These are phyloP conservation scores for Myotis pilosus DNA, from an alignment of 2,797 vertebrate species.

Conservation along the genomic window DNA sequence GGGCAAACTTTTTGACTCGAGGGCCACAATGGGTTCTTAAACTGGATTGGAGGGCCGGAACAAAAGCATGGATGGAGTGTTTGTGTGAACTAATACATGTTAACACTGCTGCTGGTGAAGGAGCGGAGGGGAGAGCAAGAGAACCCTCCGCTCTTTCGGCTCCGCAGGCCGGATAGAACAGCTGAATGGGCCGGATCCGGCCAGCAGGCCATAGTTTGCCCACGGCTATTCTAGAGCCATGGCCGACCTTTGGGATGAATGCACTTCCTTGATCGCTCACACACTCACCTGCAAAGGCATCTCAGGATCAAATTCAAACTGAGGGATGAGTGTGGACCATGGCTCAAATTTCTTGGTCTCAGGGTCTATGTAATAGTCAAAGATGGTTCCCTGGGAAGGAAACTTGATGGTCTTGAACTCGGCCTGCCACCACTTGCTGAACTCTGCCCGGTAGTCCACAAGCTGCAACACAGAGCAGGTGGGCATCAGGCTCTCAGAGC, in stretches of 20 bases:
- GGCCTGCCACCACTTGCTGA: slow-evolving; percentile 97
- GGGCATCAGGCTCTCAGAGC: background rate
- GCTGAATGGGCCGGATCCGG: too few species aligned
- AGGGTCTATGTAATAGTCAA: slow-evolving; percentile 95
- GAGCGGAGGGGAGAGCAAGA: too few species aligned
- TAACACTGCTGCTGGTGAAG: too few species aligned
- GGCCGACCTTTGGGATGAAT: background rate
- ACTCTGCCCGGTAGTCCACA: slow-evolving; percentile 93
- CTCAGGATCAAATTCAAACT: slow-evolving; percentile 92
- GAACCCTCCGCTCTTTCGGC: too few species aligned
- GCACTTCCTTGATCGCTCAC: accelerated
- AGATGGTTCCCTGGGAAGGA: slow-evolving; percentile 94
- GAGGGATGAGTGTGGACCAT: slow-evolving; percentile 94
- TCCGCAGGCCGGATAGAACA: too few species aligned
- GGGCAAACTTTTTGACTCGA: too few species aligned
- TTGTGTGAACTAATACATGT: too few species aligned
- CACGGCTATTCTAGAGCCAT: background rate
- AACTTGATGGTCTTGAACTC: slow-evolving; percentile 98
- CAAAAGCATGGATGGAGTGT: too few species aligned
- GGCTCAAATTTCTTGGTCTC: slow-evolving; percentile 95
- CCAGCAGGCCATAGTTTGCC: too few species aligned
- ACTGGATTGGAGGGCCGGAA: too few species aligned
- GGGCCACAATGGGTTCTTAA: too few species aligned
- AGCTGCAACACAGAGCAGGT: slow-evolving; percentile 84
- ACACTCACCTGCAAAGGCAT: slow-evolving; percentile 91